phyloP scores from a whole-genome alignment of 2,888 invertebrate species.

The Chymomyza caudatula region DNA sequence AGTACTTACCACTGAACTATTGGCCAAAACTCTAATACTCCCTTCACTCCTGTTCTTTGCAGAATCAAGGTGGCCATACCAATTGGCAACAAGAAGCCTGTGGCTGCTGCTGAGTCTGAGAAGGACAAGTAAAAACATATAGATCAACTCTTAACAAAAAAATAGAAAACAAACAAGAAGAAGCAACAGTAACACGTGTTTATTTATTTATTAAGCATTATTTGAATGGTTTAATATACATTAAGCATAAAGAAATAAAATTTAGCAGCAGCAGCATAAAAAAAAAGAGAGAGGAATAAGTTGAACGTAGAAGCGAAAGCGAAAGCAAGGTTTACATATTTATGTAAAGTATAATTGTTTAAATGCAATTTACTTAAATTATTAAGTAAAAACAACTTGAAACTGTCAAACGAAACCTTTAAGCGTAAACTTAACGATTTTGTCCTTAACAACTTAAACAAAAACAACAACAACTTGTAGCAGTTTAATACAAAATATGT shows the following conservation, averaged over 20 bases:
- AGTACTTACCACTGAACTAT: slow-evolving; percentile 74
- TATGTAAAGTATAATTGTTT: slow-evolving; percentile 52
- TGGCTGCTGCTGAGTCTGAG: slow-evolving; percentile 81
- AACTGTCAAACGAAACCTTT: slow-evolving; percentile 37
- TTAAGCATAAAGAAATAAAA: slow-evolving; percentile 49
- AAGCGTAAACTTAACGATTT: slow-evolving; percentile 37
- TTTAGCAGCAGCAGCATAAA: slow-evolving; percentile 24
- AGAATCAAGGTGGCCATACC: slow-evolving; percentile 94
- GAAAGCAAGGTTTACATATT: slow-evolving; percentile 42
- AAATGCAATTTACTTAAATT: slow-evolving; percentile 33
- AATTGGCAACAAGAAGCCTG: slow-evolving; percentile 91
- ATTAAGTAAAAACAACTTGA: slow-evolving; percentile 28
- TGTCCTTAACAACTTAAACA: slow-evolving; percentile 14
- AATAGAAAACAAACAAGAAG: slow-evolving; percentile 21
- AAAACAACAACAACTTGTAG: slow-evolving; percentile 46
- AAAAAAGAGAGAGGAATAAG: slow-evolving; percentile 8
- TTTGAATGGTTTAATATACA: slow-evolving; percentile 67
- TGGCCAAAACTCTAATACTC: background rate
- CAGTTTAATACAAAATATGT: slow-evolving; percentile 49
- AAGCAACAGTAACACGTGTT: slow-evolving; percentile 38
- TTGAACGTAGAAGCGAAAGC: slow-evolving; percentile 4
- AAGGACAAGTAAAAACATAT: slow-evolving; percentile 86
- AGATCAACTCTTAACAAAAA: slow-evolving; percentile 33
- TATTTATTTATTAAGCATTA: slow-evolving; percentile 72
- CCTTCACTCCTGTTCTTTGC: slow-evolving; percentile 73